Evolutionary conservation across 1,140 invertebrate genomes (phyloP), one percentile per base, ranked within the genome.

Genomic region (Gryllus bimaculatus): DNA sequence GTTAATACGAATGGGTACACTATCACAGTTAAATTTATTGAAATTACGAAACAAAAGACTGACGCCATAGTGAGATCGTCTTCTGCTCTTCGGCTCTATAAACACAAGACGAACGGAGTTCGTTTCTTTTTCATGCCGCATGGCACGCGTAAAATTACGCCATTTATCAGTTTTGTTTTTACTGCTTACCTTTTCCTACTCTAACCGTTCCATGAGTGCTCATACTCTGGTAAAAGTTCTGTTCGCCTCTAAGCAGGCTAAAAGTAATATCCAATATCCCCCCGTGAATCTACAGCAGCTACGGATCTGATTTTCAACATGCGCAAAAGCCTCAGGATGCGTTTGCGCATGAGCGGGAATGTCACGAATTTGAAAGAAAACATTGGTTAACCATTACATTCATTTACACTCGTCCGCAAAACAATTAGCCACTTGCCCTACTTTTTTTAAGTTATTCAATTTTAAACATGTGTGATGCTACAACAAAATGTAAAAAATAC

Each of bases 51-150:
- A 77, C 76, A 77, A 77, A 77, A 77, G 76, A 77, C 76, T 48
- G 76, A 77, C 76, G 76, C 76, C 76, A 77, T 77, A 48, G 47
- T 77, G 76, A 77, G 76, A 77, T 77, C 48, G 76, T 77, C 76
- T 77, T 77, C 76, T 77, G 76, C 47, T 77, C 76, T 48, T 77
- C 76, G 20, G 76, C 76, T 48, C 48, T 21, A 77, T 15, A 77
- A 77, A 77, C 76, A 77, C 76, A 77, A 77, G 76, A 77, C 76
- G 76, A 77, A 20, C 76, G 76, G 48, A 48, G 48, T 77, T 77
- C 76, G 76, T 77, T 77, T 54, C 48, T 77, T 20, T 20, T 15
- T 76, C 8, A 10, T 49, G 15, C 76, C 47, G 39, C 15, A 18
- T 8, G 47, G 18, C 15, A 7, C 5, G 10, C 18, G 47, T n/a